Evolutionary conservation across 2,888 invertebrate species (phyloP).

Genomic region (Torymus texanus): DNA sequence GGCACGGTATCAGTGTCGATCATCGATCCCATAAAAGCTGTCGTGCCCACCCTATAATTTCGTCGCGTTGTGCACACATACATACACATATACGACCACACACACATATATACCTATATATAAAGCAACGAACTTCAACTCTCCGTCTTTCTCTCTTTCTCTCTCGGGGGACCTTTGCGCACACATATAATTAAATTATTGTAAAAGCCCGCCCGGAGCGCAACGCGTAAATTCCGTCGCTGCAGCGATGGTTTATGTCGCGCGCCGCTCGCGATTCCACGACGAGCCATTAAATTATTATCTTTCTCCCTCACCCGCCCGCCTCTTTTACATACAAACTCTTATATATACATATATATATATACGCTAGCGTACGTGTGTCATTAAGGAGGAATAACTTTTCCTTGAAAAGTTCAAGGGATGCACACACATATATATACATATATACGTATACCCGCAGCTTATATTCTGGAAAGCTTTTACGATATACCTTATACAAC

Average conservation of each 20-base stretch:
- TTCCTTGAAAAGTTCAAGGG: too few relatives aligned
- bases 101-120: not conserved
- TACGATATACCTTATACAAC: too few relatives aligned
- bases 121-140: not conserved
- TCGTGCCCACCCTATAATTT: conserved; percentile 6
- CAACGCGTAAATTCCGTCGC: conserved; percentile 15
- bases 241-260: conserved; percentile 13
- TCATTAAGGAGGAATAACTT: too few relatives aligned
- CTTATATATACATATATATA: too few relatives aligned
- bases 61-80: not conserved
- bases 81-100: not conserved
- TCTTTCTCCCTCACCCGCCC: not conserved
- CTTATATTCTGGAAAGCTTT: too few relatives aligned
- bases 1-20: not conserved
- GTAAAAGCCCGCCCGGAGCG: conserved; percentile 21
- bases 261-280: conserved; percentile 7
- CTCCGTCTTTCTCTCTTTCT: not conserved
- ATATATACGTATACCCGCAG: too few relatives aligned
- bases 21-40: conserved; percentile 14
- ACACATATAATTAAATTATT: conserved; percentile 31
- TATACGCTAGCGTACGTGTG: too few relatives aligned
- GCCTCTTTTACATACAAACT: too few relatives aligned
- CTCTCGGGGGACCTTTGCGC: not conserved
- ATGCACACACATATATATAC: too few relatives aligned
- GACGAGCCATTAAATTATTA: conserved; percentile 38